Evolutionary conservation across 2,113 vertebrate genomes (phyloP).

Genomic region (Hipposideros armiger): DNA sequence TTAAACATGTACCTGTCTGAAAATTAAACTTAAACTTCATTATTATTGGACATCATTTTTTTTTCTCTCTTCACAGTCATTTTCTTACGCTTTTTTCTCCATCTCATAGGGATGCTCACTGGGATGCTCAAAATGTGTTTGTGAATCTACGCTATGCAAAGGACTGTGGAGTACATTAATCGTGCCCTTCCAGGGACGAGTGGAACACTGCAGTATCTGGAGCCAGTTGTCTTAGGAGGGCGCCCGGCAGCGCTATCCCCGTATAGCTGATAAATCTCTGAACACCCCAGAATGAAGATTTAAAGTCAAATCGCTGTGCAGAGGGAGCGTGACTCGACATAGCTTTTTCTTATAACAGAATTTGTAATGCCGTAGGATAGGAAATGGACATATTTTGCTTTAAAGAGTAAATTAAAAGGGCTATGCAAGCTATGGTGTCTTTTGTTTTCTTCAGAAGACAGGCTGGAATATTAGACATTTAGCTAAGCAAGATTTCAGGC

Average conservation of each 20-base stretch:
- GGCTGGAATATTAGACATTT: background rate
- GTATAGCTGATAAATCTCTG: background rate
- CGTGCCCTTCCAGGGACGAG: background rate
- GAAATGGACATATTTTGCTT: background rate
- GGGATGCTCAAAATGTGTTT: background rate
- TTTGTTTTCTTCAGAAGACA: background rate
- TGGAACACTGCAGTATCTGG: accelerated
- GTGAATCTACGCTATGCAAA: background rate
- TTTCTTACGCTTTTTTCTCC: background rate
- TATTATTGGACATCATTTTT: background rate
- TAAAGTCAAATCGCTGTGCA: background rate
- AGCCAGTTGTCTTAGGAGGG: background rate
- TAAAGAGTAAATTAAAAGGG: conserved; percentile 10
- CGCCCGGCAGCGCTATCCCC: accelerated
- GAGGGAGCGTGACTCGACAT: background rate
- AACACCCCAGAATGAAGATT: background rate
- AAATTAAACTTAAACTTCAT: background rate
- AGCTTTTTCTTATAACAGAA: background rate
- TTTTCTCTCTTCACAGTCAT: background rate
- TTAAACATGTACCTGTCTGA: background rate
- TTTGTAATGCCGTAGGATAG: background rate
- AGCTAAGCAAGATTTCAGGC: no score
- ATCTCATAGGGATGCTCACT: background rate
- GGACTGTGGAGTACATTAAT: background rate
- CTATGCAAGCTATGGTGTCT: background rate